Evolutionary conservation across 1,140 invertebrate species (phyloP), one percentile per base, ranked within the genome.

Genomic region (Cyrtorhinus lividipennis): DNA sequence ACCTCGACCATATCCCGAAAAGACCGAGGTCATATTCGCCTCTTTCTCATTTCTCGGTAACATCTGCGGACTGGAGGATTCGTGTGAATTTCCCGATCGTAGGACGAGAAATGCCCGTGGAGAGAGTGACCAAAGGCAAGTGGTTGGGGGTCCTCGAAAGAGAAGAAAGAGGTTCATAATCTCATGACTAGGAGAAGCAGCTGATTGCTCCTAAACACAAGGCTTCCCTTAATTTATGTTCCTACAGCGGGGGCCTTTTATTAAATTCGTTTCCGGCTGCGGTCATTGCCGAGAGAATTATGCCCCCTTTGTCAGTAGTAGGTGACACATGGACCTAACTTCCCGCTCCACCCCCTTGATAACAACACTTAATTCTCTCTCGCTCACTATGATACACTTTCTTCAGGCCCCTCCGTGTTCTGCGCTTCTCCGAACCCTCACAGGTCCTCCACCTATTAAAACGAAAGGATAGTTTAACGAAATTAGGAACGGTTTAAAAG

Each of bases 141-240:
- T n/a, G n/a, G n/a, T n/a, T n/a, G n/a, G n/a, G n/a, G n/a, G n/a
- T n/a, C n/a, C n/a, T n/a, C n/a, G n/a, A n/a, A n/a, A n/a, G n/a
- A n/a, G 48, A 22, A 22, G 20, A 20, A 53, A 53, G 20, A 22
- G 48, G 5, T 20, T 53, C 48, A 22, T 53, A 53, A 53, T 53
- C 48, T 53, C 48, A 53, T 53, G 48, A 53, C 12, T 22, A 22
- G 20, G 48, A 53, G 48, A 20, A 53, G 48, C 48, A 53, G 48
- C 48, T 53, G 48, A 53, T 53, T 53, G 48, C 48, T 53, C 48
- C 48, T 53, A 53, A 53, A 53, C 48, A 53, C 48, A 53, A 53
- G 48, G 48, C 48, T 53, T 53, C 48, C 48, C 48, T 53, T 53
- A 53, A 53, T 53, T 53, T 53, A 53, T 53, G 48, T 53, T 20